These are phyloP conservation scores for Gadus macrocephalus DNA, from an alignment of 2,113 vertebrate species.

Conservation along the genomic window DNA sequence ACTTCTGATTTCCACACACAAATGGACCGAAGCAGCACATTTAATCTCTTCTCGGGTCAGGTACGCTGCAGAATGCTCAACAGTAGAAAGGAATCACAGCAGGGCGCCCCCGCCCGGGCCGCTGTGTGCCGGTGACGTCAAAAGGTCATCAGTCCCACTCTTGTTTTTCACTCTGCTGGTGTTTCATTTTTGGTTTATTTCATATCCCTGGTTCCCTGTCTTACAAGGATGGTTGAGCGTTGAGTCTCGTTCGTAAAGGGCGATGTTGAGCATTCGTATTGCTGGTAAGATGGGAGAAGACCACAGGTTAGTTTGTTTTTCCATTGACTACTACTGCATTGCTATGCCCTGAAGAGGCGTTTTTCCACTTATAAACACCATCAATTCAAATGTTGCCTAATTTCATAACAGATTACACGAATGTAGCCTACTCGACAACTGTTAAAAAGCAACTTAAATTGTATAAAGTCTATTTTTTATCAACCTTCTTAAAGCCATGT, in stretches of 20 bases:
- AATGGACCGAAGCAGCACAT: constrained; percentile 49
- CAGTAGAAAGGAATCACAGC: constrained; percentile 32
- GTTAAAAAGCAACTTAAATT: no score
- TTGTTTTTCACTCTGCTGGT: constrained; percentile 65
- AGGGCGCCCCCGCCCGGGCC: constrained; percentile 45
- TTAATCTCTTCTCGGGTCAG: constrained; percentile 52
- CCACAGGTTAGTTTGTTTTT: constrained; percentile 26
- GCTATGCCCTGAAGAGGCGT: constrained; percentile 31
- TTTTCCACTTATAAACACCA: background rate
- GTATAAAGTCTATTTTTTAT: no score
- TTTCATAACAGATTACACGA: no score
- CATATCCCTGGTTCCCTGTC: constrained; percentile 44
- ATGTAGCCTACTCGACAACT: no score
- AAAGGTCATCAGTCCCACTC: constrained; percentile 45
- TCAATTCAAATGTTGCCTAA: background rate
- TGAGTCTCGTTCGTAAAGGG: background rate
- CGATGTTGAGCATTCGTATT: constrained; percentile 47
- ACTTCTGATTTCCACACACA: constrained; percentile 39
- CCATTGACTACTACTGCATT: constrained; percentile 24
- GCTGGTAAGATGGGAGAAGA: constrained; percentile 41
- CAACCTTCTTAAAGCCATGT: no score
- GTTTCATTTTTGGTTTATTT: constrained; percentile 63
- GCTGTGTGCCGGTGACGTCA: constrained; percentile 12
- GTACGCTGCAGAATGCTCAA: constrained; percentile 54
- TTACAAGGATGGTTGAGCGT: constrained; percentile 3